These are phyloP conservation scores for Orbicella faveolata DNA, from an alignment of 64 coral and sea anemone species.

Conservation along the genomic window DNA sequence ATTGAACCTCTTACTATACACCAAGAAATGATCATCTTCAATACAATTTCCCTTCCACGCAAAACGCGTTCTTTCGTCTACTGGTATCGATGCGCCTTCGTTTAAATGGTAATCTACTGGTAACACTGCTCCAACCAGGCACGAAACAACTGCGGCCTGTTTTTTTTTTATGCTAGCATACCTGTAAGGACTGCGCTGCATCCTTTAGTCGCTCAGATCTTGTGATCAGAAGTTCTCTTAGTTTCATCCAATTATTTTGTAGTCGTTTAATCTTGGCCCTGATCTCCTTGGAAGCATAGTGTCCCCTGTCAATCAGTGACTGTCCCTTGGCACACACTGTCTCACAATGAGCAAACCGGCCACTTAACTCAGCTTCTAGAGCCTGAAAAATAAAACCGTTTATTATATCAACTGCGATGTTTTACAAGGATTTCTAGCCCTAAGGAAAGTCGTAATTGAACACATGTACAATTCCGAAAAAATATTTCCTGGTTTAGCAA, in stretches of 20 bases:
- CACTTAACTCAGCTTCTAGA: constrained; percentile 76
- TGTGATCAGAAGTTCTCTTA: constrained; percentile 76
- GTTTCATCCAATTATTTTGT: constrained; percentile 81
- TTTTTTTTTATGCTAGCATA: not conserved
- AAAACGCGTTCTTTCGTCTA: too few species aligned
- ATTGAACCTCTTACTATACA: too few species aligned
- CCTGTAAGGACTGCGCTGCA: constrained; percentile 96
- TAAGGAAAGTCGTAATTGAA: too few species aligned
- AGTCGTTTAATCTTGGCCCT: constrained; percentile 92
- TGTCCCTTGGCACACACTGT: constrained; percentile 77
- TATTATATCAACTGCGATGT: not conserved
- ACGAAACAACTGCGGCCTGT: too few species aligned
- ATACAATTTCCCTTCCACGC: too few species aligned
- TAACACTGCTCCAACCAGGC: too few species aligned
- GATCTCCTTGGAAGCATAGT: constrained; percentile 94
- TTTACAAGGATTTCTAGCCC: too few species aligned
- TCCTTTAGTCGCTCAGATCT: constrained; percentile 94
- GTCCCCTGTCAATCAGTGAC: constrained; percentile 67
- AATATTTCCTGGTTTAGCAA: too few species aligned
- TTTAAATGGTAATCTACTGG: too few species aligned
- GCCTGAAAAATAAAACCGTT: constrained; percentile 31
- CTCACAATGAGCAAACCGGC: constrained; percentile 78
- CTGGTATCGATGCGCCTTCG: too few species aligned
- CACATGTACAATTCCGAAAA: too few species aligned
- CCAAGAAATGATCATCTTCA: too few species aligned